These are phyloP conservation scores for Lepidochrysops patricia DNA, from an alignment of 2,888 invertebrate species.

Conservation along the genomic window DNA sequence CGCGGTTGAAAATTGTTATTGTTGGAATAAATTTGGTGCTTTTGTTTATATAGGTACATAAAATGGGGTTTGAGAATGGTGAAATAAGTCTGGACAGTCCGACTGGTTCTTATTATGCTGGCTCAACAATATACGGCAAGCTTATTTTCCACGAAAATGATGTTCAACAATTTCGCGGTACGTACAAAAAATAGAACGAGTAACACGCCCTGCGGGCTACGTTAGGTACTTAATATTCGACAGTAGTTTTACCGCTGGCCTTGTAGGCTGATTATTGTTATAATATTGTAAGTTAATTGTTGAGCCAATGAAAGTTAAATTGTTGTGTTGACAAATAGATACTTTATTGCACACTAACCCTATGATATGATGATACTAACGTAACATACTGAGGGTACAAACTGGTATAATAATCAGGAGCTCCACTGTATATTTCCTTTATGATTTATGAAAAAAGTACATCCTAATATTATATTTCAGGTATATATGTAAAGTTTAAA, in stretches of 20 bases:
- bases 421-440: too few species aligned
- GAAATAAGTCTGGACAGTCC: slow-evolving; percentile 44
- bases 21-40: not conserved
- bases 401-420: too few species aligned
- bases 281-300: too few species aligned
- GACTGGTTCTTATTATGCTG: slow-evolving; percentile 47
- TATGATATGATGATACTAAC: too few species aligned
- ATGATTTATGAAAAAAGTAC: too few species aligned
- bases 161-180: slow-evolving; percentile 56
- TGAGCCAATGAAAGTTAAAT: not conserved
- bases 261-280: not conserved
- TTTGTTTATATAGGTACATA: slow-evolving; percentile 16
- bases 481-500: slow-evolving; percentile 63
- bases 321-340: not conserved
- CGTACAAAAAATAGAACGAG: slow-evolving; percentile 26
- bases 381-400: too few species aligned
- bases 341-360: not conserved
- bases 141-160: slow-evolving; percentile 46
- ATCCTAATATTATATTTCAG: slow-evolving; percentile 38
- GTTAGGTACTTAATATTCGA: not conserved
- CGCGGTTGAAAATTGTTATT: not conserved
- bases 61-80: slow-evolving; percentile 58
- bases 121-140: slow-evolving; percentile 46
- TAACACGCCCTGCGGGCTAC: not conserved
- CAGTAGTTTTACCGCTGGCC: not conserved